Conservation (phyloP, 2,888 invertebrate species). For the Synanthedon formicaeformis region DNA sequence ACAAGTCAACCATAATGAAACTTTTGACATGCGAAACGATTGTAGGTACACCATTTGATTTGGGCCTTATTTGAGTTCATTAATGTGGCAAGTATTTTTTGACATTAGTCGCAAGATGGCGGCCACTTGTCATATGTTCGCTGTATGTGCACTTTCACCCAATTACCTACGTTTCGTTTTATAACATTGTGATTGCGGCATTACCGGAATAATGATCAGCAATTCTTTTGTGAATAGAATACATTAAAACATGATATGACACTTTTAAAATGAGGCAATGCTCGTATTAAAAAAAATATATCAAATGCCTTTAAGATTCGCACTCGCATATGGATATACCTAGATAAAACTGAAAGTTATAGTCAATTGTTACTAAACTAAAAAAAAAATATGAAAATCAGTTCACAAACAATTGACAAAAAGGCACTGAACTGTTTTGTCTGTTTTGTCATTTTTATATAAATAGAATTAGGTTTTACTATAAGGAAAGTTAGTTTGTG, state of each 20-base stretch:
- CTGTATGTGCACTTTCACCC: slow-evolving; percentile 61
- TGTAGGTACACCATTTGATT: slow-evolving; percentile 44
- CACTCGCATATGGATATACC: too few species aligned
- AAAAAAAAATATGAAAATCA: too few species aligned
- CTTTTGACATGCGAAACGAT: slow-evolving; percentile 46
- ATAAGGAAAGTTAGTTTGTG: too few species aligned
- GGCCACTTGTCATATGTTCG: slow-evolving; percentile 58
- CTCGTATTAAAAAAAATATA: not conserved
- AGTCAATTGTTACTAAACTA: too few species aligned
- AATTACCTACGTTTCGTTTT: slow-evolving; percentile 38
- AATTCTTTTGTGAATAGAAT: slow-evolving; percentile 23
- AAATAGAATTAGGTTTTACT: too few species aligned
- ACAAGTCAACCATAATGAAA: slow-evolving; percentile 18
- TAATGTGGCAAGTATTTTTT: slow-evolving; percentile 21
- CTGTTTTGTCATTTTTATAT: too few species aligned
- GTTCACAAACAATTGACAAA: too few species aligned
- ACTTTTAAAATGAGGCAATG: not conserved
- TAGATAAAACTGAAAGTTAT: too few species aligned
- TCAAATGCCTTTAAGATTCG: not conserved
- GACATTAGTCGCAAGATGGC: slow-evolving; percentile 33
- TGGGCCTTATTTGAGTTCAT: slow-evolving; percentile 46
- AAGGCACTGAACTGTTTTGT: too few species aligned
- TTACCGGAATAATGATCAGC: slow-evolving; percentile 27
- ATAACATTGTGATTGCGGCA: slow-evolving; percentile 22
- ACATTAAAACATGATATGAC: too few species aligned